These are phyloP conservation scores for Gymnarchus niloticus DNA, from an alignment of 2,113 vertebrate species.

Conservation along the genomic window DNA sequence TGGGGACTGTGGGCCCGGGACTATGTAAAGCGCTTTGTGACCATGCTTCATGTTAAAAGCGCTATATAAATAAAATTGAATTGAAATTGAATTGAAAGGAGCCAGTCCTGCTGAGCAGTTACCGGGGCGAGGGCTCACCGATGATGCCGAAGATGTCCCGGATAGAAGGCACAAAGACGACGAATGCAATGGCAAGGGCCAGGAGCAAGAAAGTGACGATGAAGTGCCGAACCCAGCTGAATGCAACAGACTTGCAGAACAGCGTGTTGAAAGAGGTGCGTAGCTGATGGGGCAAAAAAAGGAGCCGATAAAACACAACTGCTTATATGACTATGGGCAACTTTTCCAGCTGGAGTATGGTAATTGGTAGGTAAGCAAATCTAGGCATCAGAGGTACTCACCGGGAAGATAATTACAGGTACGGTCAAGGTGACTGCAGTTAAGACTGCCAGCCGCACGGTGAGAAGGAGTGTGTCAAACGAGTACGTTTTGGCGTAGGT, in stretches of 20 bases:
- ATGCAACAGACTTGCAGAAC: slow-evolving; percentile 73
- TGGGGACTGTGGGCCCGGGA: not conserved
- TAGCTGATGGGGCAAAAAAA: slow-evolving; percentile 62
- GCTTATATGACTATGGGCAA: not conserved
- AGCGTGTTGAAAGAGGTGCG: slow-evolving; percentile 86
- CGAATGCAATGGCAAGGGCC: slow-evolving; percentile 72
- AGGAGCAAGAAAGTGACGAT: slow-evolving; percentile 74
- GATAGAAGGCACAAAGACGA: slow-evolving; percentile 91
- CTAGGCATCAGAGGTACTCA: slow-evolving; percentile 57
- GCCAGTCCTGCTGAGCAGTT: not conserved
- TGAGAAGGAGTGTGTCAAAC: slow-evolving; percentile 76
- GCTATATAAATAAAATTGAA: too few relatives aligned
- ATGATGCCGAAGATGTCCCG: slow-evolving; percentile 94
- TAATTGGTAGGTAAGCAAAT: not conserved
- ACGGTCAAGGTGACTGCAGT: slow-evolving; percentile 91
- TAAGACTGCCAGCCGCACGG: slow-evolving; percentile 89
- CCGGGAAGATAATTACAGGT: slow-evolving; percentile 93
- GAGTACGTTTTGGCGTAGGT: slow-evolving; percentile 77
- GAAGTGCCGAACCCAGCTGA: slow-evolving; percentile 83
- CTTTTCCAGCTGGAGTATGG: not conserved
- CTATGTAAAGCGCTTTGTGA: too few relatives aligned
- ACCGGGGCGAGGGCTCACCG: slow-evolving; percentile 64
- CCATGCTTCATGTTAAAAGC: too few relatives aligned
- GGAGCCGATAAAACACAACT: not conserved
- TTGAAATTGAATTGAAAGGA: too few relatives aligned